Evolutionary conservation across 2,113 vertebrate species (phyloP).

Genomic region (Mesoclemmys tuberculata): DNA sequence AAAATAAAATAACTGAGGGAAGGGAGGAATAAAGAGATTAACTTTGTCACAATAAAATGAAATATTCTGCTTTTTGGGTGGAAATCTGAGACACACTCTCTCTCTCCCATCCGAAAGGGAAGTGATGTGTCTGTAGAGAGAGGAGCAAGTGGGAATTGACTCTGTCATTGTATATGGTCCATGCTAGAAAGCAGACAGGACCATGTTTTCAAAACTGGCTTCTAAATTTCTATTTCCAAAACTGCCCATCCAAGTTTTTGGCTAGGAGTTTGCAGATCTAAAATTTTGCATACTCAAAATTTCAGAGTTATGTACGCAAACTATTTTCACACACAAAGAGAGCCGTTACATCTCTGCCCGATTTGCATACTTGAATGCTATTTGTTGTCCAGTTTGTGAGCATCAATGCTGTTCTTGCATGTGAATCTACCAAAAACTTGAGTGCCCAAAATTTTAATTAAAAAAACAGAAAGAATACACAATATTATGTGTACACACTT

Average conservation of each 20-base stretch:
- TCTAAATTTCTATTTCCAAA: neutral
- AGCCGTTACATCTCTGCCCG: neutral
- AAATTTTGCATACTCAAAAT: neutral
- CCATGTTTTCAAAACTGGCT: neutral
- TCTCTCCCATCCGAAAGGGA: neutral
- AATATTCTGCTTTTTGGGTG: neutral
- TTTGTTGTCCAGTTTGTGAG: neutral
- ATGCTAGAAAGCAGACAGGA: neutral
- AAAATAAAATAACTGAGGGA: conserved; percentile 10
- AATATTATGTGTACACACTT: neutral
- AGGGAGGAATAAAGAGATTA: neutral
- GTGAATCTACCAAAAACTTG: neutral
- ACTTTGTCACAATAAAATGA: neutral
- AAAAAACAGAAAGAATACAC: neutral
- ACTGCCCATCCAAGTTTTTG: neutral
- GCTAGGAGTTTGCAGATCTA: neutral
- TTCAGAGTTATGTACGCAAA: neutral
- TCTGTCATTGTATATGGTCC: neutral
- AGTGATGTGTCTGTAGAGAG: neutral
- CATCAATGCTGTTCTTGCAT: neutral
- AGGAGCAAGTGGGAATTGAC: neutral
- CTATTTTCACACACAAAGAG: neutral
- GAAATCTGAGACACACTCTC: neutral
- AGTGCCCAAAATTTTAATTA: neutral
- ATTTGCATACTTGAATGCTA: neutral